These are phyloP conservation scores for Hypomecis punctinalis DNA, from an alignment of 2,888 invertebrate species.

Conservation along the genomic window DNA sequence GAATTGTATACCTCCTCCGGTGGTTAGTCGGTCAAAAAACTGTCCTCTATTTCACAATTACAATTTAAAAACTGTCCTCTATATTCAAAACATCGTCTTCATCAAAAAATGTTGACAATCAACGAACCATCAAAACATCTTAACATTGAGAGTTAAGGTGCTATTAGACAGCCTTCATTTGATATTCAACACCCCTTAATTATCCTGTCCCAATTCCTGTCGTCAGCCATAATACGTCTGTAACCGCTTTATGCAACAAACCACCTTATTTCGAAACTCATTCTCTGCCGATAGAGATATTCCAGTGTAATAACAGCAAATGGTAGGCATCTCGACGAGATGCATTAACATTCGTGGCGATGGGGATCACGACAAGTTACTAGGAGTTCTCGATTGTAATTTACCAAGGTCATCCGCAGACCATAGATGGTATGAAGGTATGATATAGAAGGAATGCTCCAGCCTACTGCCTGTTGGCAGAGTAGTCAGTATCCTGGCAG, in stretches of 20 bases:
- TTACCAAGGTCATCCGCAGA: not conserved
- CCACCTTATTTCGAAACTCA: conserved; percentile 72
- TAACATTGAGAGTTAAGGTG: too few species aligned
- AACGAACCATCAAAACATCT: too few species aligned
- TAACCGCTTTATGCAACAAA: conserved; percentile 55
- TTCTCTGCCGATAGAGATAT: conserved; percentile 71
- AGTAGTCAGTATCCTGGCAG: too few species aligned
- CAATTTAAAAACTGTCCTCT: too few species aligned
- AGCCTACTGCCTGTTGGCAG: too few species aligned
- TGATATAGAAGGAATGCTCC: too few species aligned
- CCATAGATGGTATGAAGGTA: too few species aligned
- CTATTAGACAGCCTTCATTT: conserved; percentile 5
- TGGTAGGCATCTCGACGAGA: conserved; percentile 65
- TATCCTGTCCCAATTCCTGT: conserved; percentile 7
- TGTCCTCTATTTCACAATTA: too few species aligned
- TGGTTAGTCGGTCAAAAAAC: too few species aligned
- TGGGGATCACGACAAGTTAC: conserved; percentile 58
- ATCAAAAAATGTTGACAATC: too few species aligned
- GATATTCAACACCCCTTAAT: conserved; percentile 19
- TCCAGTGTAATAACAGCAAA: conserved; percentile 73
- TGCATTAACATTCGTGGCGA: conserved; percentile 69
- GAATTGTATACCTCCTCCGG: too few species aligned
- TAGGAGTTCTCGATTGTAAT: conserved; percentile 35
- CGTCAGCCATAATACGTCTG: conserved; percentile 18
- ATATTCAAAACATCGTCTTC: too few species aligned